These are phyloP conservation scores for Tenthredo distinguenda DNA, from an alignment of 2,888 invertebrate species.

Conservation along the genomic window DNA sequence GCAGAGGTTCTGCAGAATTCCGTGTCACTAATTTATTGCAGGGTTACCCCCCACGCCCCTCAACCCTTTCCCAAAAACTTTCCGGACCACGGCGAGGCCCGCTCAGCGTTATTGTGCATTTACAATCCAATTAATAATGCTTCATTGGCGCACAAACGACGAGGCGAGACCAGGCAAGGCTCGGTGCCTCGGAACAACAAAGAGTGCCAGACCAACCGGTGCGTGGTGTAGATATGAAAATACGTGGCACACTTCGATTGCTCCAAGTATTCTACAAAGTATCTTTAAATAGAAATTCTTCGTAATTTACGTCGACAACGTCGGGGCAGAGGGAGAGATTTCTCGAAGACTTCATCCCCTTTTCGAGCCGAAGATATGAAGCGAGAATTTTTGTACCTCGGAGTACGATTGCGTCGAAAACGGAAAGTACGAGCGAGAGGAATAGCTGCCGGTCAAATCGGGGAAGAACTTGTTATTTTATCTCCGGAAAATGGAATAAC, in stretches of 20 bases:
- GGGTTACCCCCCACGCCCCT: neutral
- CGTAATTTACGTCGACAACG: neutral
- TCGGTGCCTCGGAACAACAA: constrained; percentile 37
- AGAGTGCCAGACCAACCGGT: constrained; percentile 9
- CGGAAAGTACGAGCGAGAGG: neutral
- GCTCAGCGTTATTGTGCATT: constrained; percentile 25
- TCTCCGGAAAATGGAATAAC: neutral
- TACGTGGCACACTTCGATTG: neutral
- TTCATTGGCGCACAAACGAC: constrained; percentile 44
- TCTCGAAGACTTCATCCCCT: neutral
- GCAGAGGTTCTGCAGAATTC: neutral
- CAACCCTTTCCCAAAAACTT: constrained; percentile 22
- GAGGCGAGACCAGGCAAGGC: constrained; percentile 1
- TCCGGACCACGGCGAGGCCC: neutral
- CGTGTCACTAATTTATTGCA: constrained; percentile 34
- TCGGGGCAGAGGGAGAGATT: neutral
- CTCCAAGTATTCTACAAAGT: constrained; percentile 4
- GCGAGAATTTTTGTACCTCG: too few species aligned
- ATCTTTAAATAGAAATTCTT: neutral
- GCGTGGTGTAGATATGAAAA: constrained; percentile 32
- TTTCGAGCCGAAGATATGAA: neutral
- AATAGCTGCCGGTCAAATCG: neutral
- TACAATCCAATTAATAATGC: constrained; percentile 49
- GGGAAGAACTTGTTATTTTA: neutral
- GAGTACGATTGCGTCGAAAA: neutral